Evolutionary conservation across 1,140 invertebrate species (phyloP).

Genomic region (Akabosia matsudoensis): DNA sequence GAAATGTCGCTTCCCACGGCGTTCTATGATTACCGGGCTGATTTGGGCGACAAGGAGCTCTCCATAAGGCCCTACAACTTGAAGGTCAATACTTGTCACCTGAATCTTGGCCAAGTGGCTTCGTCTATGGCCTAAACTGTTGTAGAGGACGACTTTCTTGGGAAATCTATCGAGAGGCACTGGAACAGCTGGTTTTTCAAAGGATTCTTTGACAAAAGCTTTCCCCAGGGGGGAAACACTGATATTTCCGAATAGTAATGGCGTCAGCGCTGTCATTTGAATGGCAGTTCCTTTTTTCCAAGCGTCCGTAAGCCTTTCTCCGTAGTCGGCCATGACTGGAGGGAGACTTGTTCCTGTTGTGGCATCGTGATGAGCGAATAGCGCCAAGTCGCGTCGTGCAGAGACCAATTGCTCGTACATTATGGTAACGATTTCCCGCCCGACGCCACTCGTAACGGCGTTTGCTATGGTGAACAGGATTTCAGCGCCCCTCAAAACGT

Average conservation of each 20-base stretch:
- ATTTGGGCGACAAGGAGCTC: slow-evolving; percentile 57
- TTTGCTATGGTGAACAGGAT: slow-evolving; percentile 82
- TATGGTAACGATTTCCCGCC: slow-evolving; percentile 58
- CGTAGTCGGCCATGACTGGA: slow-evolving; percentile 85
- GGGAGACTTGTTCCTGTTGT: slow-evolving; percentile 71
- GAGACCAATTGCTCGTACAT: slow-evolving; percentile 75
- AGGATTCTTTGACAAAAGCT: slow-evolving; percentile 74
- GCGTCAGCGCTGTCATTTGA: slow-evolving; percentile 70
- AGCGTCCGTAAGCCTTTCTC: slow-evolving; percentile 75
- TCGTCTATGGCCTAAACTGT: slow-evolving; percentile 69
- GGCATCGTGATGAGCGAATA: slow-evolving; percentile 94
- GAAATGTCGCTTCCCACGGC: no score
- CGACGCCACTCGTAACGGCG: slow-evolving; percentile 66
- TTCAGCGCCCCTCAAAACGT: slow-evolving; percentile 77
- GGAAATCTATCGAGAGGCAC: slow-evolving; percentile 53
- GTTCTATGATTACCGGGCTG: slow-evolving; percentile 43
- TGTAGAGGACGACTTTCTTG: slow-evolving; percentile 66
- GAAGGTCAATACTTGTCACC: slow-evolving; percentile 66
- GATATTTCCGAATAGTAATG: slow-evolving; percentile 55
- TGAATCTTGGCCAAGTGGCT: slow-evolving; percentile 71
- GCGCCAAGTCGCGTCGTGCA: slow-evolving; percentile 71
- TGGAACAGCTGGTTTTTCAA: slow-evolving; percentile 67
- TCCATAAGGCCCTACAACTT: slow-evolving; percentile 64
- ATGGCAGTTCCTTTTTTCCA: slow-evolving; percentile 71
- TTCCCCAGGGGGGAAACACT: slow-evolving; percentile 51